These are phyloP conservation scores for Salvator merianae DNA, from an alignment of 2,113 vertebrate genomes.

Conservation along the genomic window DNA sequence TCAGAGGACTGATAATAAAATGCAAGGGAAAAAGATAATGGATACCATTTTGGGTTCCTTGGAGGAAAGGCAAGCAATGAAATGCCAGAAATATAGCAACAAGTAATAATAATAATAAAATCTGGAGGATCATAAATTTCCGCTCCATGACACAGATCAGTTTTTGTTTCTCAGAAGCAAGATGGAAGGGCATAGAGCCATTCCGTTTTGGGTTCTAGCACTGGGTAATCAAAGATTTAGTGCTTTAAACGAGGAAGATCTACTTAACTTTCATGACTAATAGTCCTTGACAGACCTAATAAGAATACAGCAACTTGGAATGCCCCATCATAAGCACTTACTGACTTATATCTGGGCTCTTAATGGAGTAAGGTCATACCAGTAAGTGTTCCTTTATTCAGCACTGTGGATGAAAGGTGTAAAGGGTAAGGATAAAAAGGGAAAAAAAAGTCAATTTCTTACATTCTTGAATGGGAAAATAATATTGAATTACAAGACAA, in stretches of 20 bases:
- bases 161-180: background rate
- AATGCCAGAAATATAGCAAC: too few relatives aligned
- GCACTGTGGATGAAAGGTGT: constrained; percentile 2
- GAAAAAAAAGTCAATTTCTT: constrained; percentile 16
- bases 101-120: too few relatives aligned
- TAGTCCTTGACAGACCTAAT: background rate
- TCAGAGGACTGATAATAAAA: too few relatives aligned
- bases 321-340: background rate
- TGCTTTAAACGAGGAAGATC: background rate
- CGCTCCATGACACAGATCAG: too few relatives aligned
- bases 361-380: constrained; percentile 5
- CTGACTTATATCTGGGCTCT: background rate
- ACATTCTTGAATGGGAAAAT: constrained; percentile 15
- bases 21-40: too few relatives aligned
- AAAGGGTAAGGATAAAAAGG: constrained; percentile 19
- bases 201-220: background rate
- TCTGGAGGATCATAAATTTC: too few relatives aligned
- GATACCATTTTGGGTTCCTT: too few relatives aligned
- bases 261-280: background rate
- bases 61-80: too few relatives aligned
- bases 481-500: constrained; percentile 40
- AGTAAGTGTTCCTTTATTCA: constrained; percentile 14
- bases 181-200: background rate
- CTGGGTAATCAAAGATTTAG: background rate
- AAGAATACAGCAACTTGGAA: background rate